Conservation (phyloP, 2,888 invertebrate genomes). For the Eustalomyia histrio region DNA sequence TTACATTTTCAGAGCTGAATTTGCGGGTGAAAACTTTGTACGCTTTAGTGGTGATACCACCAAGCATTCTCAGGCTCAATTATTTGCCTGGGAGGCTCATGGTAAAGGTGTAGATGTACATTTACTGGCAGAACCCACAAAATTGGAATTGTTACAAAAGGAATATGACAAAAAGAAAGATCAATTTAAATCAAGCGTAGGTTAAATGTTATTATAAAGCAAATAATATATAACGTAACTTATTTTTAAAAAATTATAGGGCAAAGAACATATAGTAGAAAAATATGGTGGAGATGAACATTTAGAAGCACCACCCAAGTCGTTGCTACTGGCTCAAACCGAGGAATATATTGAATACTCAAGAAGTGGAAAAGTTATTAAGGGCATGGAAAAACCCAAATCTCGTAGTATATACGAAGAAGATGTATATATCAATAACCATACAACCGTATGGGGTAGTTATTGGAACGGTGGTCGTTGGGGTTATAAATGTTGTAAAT, state of each 20-base stretch:
- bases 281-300: constrained; percentile 98
- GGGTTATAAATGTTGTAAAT: constrained; percentile 98
- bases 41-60: constrained; percentile 96
- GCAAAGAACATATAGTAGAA: constrained; percentile 91
- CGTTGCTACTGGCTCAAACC: constrained; percentile 93
- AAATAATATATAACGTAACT: background rate
- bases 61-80: constrained; percentile 92
- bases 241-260: constrained; percentile 79
- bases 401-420: constrained; percentile 95
- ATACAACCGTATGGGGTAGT: constrained; percentile 97
- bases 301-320: constrained; percentile 90
- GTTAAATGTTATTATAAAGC: constrained; percentile 43
- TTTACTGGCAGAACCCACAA: constrained; percentile 98
- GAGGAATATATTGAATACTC: constrained; percentile 98
- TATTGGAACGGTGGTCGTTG: constrained; percentile 95
- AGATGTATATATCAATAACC: constrained; percentile 94
- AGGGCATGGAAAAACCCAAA: constrained; percentile 92
- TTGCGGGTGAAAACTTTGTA: constrained; percentile 97
- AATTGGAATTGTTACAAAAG: constrained; percentile 92
- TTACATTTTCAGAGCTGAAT: constrained; percentile 81
- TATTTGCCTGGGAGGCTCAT: constrained; percentile 99
- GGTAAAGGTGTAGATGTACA: constrained; percentile 96
- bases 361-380: constrained; percentile 91
- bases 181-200: constrained; percentile 86
- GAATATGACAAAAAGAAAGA: constrained; percentile 95